Conservation (phyloP, 2,113 vertebrate genomes). For the Spheniscus mendiculus region DNA sequence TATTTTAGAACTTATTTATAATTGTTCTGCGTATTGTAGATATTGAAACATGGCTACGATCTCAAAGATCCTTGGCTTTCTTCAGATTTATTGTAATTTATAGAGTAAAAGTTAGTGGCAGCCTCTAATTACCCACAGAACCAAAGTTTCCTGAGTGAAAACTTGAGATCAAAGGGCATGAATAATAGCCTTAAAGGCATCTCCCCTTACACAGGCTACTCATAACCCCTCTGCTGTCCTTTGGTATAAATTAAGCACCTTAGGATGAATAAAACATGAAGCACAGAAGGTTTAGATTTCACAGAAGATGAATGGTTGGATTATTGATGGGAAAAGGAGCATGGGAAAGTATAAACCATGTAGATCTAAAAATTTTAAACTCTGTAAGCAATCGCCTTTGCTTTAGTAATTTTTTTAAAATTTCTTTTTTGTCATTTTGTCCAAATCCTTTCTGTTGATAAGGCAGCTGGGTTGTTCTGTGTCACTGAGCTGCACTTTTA, state of each 20-base stretch:
- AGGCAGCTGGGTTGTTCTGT: constrained; percentile 13
- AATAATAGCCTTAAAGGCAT: constrained; percentile 54
- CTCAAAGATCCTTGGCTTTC: constrained; percentile 15
- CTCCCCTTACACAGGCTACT: constrained; percentile 52
- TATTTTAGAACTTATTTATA: not conserved
- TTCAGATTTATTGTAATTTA: constrained; percentile 51
- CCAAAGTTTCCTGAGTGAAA: constrained; percentile 51
- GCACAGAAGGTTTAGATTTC: constrained; percentile 63
- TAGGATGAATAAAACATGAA: constrained; percentile 69
- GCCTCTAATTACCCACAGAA: constrained; percentile 45
- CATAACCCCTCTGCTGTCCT: constrained; percentile 43
- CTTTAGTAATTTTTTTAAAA: not conserved
- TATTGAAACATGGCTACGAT: not conserved
- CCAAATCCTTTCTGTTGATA: not conserved
- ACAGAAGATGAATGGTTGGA: constrained; percentile 51
- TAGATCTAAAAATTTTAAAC: constrained; percentile 37
- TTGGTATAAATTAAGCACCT: constrained; percentile 69
- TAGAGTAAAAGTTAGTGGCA: constrained; percentile 44
- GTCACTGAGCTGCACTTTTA: constrained; percentile 1
- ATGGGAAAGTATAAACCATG: constrained; percentile 55
- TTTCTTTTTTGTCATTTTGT: not conserved
- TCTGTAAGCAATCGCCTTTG: constrained; percentile 7
- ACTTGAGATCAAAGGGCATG: constrained; percentile 53
- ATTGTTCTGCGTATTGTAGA: not conserved
- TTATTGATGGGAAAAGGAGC: constrained; percentile 53